Conservation (phyloP, 2,888 invertebrate genomes). For the Stenotaenia linearis region DNA sequence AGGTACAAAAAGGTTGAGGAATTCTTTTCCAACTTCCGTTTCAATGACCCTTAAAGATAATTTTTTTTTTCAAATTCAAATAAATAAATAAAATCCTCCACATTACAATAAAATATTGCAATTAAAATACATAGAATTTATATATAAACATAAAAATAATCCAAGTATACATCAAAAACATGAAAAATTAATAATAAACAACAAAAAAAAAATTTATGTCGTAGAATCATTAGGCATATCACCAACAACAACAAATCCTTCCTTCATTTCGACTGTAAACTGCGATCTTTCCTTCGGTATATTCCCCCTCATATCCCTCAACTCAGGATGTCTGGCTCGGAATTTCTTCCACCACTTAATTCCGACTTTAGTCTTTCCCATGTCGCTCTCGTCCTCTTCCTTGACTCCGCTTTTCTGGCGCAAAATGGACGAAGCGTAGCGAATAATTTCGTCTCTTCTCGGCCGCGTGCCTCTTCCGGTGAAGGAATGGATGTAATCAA, state of each 20-base stretch:
- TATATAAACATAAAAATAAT: too few species aligned
- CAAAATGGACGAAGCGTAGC: constrained; percentile 28
- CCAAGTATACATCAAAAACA: too few species aligned
- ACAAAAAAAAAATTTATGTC: neutral
- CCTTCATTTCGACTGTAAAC: neutral
- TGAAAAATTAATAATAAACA: neutral
- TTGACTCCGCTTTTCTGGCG: neutral
- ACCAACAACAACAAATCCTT: neutral
- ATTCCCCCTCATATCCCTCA: constrained; percentile 31
- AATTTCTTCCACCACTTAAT: constrained; percentile 34
- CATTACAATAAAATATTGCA: too few species aligned
- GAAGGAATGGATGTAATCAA: constrained; percentile 32
- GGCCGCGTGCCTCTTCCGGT: constrained; percentile 33
- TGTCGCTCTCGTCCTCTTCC: neutral
- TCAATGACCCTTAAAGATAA: neutral
- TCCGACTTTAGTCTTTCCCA: constrained; percentile 30
- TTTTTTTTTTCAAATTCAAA: neutral
- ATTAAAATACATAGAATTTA: too few species aligned
- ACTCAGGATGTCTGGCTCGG: constrained; percentile 30
- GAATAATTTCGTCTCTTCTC: constrained; percentile 30
- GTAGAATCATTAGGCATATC: neutral
- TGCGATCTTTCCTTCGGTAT: constrained; percentile 29
- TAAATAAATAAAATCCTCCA: neutral
- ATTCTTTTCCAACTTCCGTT: constrained; percentile 26
- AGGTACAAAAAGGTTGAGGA: constrained; percentile 26